Base-by-base conservation (phyloP, 2,888 invertebrate species). In the Melanotus villosus region DNA sequence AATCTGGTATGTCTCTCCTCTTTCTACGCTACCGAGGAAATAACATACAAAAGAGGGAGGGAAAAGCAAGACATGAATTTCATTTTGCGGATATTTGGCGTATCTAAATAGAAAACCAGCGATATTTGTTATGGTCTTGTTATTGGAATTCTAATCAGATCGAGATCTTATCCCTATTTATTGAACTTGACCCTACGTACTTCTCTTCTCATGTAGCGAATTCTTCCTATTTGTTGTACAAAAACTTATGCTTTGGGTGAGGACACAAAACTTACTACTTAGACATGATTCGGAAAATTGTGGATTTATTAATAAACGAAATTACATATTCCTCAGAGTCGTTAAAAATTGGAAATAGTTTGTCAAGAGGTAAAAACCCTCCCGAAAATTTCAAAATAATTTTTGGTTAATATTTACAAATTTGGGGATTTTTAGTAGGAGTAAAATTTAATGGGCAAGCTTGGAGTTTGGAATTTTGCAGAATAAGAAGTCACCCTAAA, bases 81-180 rank as follows among this genome's bases (percentile, higher is more conserved):
- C 68, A 69, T 69, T 69, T 68, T 45, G 68, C 45, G 18, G 62
- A 65, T 62, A 62, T 62, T 70, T 43, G 65, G 65, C 70, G 70
- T 70, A 70, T 70, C 70, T 70, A 70, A 70, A 70, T 57, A 57
- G 60, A n/a, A 69, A 65, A 65, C 70, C 70, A 56, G 70, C 70
- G 54, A 79, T 78, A 80, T 81, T 80, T 80, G 80, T 78, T 78
- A 79, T 78, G 80, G 80, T 77, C 77, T 78, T 78, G 78, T 80
- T 80, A 80, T 79, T 79, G 79, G 77, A 78, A 80, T 76, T 74
- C 78, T 79, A 79, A 80, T 80, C 80, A 77, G 79, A 80, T 80
- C 76, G 43, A 78, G 79, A 78, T 79, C 76, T 77, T 78, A 78
- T 76, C 77, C 77, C 76, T 41, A 79, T 78, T 77, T 79, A 79